Percentiles rank a stretch among this genome's conserved stretches.
Evolutionary conservation across 1,140 invertebrate genomes (phyloP).

Genomic region (Coptotermes formosanus): DNA sequence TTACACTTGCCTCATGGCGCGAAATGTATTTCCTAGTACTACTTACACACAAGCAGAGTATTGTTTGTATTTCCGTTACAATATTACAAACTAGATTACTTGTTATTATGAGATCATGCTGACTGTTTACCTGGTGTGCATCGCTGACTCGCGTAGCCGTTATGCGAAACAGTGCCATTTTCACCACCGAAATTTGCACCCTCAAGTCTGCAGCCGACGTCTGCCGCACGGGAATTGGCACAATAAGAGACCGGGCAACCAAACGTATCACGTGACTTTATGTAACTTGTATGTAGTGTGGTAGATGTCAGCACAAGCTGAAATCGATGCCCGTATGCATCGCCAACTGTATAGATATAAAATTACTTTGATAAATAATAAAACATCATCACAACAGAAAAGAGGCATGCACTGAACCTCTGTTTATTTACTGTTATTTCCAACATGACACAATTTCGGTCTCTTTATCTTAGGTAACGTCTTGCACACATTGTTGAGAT

Average conservation of each 20-base stretch:
- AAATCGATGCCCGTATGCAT: neutral
- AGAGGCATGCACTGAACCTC: no score
- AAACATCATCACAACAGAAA: no score
- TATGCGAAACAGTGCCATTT: conserved; percentile 30
- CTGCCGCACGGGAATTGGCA: conserved; percentile 6
- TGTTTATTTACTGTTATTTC: no score
- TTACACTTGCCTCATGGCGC: no score
- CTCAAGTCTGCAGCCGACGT: neutral
- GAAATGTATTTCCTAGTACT: no score
- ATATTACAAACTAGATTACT: no score
- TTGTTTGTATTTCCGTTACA: neutral
- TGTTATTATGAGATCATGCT: neutral
- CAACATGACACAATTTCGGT: no score
- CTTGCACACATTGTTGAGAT: no score
- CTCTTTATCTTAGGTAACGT: no score
- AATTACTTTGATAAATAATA: neutral
- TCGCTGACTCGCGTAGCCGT: conserved; percentile 22
- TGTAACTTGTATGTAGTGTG: neutral
- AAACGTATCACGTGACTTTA: neutral
- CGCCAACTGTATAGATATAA: neutral
- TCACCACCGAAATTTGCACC: neutral
- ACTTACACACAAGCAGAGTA: neutral
- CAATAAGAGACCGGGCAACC: neutral
- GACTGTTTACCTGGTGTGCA: conserved; percentile 24
- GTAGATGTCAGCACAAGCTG: neutral